Base-by-base conservation (phyloP, 1,140 invertebrate species). In the Pararge aegeria region DNA sequence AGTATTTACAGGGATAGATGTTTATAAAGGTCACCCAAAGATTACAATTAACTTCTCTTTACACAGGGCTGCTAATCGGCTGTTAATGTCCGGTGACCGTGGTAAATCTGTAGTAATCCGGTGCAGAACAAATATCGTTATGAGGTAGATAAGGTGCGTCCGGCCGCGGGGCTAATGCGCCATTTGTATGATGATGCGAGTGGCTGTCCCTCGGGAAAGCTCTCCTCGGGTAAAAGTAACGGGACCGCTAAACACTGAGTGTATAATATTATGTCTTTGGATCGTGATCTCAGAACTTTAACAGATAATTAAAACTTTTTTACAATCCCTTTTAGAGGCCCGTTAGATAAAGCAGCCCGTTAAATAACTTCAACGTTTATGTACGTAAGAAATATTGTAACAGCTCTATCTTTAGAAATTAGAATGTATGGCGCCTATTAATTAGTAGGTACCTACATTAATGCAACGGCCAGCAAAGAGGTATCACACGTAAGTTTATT, bases 41-140 rank as follows among this genome's bases (percentile, higher is more conserved):
- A 74, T 81, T 78, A 83, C 83, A 80, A 75, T 80, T 75, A 74
- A 76, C 51, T 70, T 64, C 62, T 82, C 80, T 87, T 89, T 87
- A 66, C 73, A 80, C 68, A 86, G 86, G 82, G 80, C 82, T 54
- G 61, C 60, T 80, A 89, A 87, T 83, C 76, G 80, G 66, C 56
- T 66, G 75, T 85, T 86, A 89, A 85, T 73, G 72, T 63, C 42
- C 63, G 64, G 68, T 69, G 74, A 78, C 75, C 81, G 78, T 83
- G 80, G 78, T 87, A 87, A 89, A 87, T 89, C 84, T 87, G 70
- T 70, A 66, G 81, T 87, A 83, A 89, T 87, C 82, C 83, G 71
- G 58, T 55, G 72, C 62, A 84, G 78, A 84, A 77, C 83, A 89
- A 87, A 89, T 87, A 87, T 87, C 87, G 83, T 83, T 78, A 77